Evolutionary conservation across 2,888 invertebrate species (phyloP), one percentile per base, ranked within the genome.

Genomic region (Drosophila meridiana): DNA sequence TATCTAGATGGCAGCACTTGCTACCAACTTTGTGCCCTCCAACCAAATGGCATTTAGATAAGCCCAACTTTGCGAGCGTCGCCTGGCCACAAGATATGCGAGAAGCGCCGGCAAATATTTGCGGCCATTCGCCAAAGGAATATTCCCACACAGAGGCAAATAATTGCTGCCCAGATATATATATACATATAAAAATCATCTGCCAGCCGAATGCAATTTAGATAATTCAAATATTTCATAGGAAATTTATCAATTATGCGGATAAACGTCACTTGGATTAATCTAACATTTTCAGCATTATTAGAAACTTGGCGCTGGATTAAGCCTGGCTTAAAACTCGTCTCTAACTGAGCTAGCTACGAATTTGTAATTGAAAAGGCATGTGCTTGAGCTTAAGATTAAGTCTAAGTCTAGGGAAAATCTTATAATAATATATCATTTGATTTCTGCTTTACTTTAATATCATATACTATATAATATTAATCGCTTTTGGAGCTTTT

Each of bases 21-120:
- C 65, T 32, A 65, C 38, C 66, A 61, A 65, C 58, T 68, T 56
- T 48, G 38, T 57, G 63, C 58, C 64, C 76, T 65, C 50, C 48
- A 60, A 72, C 56, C 80, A 83, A 89, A 83, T 76, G 87, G 78
- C 87, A 83, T 83, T 84, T 83, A 89, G 83, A 84, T 84, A 89
- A 87, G 83, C 73, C 63, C 43, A 64, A 75, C 61, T 80, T 67
- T 68, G 59, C 61, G 58, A 60, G 48, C 38, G 58, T 28, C 34
- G 59, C 40, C 47, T 28, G 36, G 67, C 60, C 70, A 48, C 70
- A 70, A 77, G 69, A 58, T 62, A 61, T 66, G 73, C 69, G 55
- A 64, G 40, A 57, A 43, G 43, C 56, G 50, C 59, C 69, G 50
- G 57, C 68, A 73, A 81, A 81, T 81, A 80, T 81, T 78, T 78